These are phyloP conservation scores for Exephanes ischioxanthus DNA, from an alignment of 2,888 invertebrate species.

Conservation along the genomic window DNA sequence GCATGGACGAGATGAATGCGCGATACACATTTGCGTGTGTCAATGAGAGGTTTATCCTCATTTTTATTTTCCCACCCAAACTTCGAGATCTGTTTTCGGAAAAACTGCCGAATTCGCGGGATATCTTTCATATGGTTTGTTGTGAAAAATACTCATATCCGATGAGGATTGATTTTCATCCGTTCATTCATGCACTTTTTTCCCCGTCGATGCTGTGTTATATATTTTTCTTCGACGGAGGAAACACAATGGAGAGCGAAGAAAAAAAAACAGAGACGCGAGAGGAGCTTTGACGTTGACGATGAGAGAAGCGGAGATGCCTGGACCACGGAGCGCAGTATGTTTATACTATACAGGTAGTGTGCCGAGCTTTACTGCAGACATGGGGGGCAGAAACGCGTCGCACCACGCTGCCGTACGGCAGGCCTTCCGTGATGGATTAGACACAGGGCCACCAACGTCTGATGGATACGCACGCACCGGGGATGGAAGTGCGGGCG, in stretches of 20 bases:
- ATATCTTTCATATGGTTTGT: neutral
- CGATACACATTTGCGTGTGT: neutral
- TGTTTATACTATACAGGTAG: conserved; percentile 10
- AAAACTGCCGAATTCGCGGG: neutral
- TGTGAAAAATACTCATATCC: neutral
- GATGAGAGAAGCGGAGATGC: conserved; percentile 46
- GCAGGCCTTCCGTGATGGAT: conserved; percentile 75
- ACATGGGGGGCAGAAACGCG: conserved; percentile 40
- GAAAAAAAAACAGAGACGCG: conserved; percentile 18
- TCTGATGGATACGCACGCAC: conserved; percentile 75
- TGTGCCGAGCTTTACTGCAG: conserved; percentile 27
- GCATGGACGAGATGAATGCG: neutral
- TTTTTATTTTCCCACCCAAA: neutral
- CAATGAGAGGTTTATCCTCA: neutral
- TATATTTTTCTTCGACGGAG: neutral
- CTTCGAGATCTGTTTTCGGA: neutral
- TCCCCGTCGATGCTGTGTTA: neutral
- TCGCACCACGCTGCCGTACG: conserved; percentile 45
- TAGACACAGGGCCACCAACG: conserved; percentile 75
- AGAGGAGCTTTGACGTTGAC: conserved; percentile 53
- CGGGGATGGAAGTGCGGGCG: conserved; percentile 55
- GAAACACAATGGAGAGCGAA: conserved; percentile 19
- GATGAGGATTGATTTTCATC: conserved; percentile 35
- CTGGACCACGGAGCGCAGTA: neutral
- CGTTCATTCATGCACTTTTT: conserved; percentile 32